Conservation (phyloP, 2,888 invertebrate genomes). For the Cheilosia vulpina region DNA sequence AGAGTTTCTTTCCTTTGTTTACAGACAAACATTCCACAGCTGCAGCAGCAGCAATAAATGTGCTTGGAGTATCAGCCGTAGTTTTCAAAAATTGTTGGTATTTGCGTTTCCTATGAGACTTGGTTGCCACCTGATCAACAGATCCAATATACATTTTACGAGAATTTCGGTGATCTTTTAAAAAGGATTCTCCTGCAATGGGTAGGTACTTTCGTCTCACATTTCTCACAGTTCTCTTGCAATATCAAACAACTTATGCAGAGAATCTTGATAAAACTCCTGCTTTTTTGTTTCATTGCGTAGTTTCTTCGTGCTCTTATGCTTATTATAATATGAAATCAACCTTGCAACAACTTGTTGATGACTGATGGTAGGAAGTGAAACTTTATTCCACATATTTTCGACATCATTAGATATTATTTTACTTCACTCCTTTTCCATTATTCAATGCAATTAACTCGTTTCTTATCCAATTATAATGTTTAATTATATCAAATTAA, state of each 20-base stretch:
- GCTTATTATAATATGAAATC: constrained; percentile 36
- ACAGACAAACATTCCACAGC: constrained; percentile 2
- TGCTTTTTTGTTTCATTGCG: background rate
- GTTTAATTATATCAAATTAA: too few species aligned
- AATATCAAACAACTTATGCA: constrained; percentile 2
- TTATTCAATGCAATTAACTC: background rate
- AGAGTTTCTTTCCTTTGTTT: background rate
- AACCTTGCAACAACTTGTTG: constrained; percentile 44
- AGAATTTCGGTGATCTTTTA: too few species aligned
- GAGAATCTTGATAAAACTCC: constrained; percentile 5
- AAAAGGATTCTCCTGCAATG: background rate
- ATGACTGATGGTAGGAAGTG: background rate
- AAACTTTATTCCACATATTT: background rate
- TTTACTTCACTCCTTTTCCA: background rate
- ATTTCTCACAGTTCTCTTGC: background rate
- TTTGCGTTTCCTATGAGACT: constrained; percentile 17
- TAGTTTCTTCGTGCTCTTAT: constrained; percentile 28
- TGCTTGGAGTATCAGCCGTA: constrained; percentile 16
- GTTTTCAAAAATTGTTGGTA: constrained; percentile 28
- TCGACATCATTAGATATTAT: constrained; percentile 6
- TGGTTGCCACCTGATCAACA: constrained; percentile 1
- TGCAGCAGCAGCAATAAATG: background rate
- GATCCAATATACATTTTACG: background rate
- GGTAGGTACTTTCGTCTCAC: constrained; percentile 2
- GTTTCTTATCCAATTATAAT: too few species aligned